Evolutionary conservation across 2,888 invertebrate species (phyloP), one percentile per base, ranked within the genome.

Genomic region (Perizoma flavofasciatum): DNA sequence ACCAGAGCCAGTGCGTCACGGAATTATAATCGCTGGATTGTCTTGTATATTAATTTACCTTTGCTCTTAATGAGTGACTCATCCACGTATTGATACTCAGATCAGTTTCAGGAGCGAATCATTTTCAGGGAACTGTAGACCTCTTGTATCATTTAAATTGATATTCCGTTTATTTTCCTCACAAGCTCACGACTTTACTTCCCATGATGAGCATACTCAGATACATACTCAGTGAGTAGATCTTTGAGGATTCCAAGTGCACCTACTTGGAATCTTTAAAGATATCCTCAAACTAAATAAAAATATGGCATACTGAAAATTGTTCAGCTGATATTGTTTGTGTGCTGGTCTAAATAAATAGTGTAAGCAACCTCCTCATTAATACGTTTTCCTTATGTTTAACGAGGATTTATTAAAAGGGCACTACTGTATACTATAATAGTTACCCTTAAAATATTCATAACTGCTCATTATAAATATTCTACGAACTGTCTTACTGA

Each of bases 1-100:
- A 46, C 56, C 37, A 57, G 49, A 41, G 33, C 52, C 50, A 44
- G 51, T 62, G 61, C 58, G 51, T 62, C 61, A 62, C 11, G 43
- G 39, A 43, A 55, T 57, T 33, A 47, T 34, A 22, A 54, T 22
- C 8, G n/a, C 57, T 57, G 57, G 57, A 57, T 33, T 40, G 51
- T 62, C 54, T 45, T 34, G n/a, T 49, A 11, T 37, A 51, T 55
- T 41, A 55, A 58, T 55, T 61, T 58, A 55, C 55, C 43, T 32
- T 49, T 32, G 43, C 46, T 58, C 54, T 39, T 58, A 33, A 47
- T 43, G 4, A 44, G 10, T 61, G 61, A 61, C n/a, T 61, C 61
- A 57, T 46, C 2, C 49, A 6, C 35, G 46, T 56, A 49, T 56
- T 49, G 53, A 49, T 49, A 53, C 49, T 40, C 5, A 35, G 39